Conservation (phyloP, 1,140 invertebrate species). For the Sitophilus oryzae region DNA sequence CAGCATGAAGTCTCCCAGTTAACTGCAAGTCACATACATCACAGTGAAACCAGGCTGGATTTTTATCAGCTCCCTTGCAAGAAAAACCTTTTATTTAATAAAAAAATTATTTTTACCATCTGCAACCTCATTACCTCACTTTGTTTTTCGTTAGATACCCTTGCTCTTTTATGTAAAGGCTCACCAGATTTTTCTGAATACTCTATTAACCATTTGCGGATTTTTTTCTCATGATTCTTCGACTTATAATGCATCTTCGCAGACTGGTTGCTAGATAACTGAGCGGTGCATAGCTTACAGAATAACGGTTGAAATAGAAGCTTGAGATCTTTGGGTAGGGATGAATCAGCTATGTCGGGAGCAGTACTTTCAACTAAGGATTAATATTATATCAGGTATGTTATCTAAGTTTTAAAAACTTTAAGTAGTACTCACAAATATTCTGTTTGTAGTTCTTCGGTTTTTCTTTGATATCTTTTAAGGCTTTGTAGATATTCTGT, state of each 20-base stretch:
- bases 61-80: slow-evolving; percentile 27
- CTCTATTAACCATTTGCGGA: slow-evolving; percentile 43
- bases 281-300: slow-evolving; percentile 44
- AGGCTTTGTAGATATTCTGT: slow-evolving; percentile 21
- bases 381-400: background rate
- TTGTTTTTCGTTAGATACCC: slow-evolving; percentile 10
- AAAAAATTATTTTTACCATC: background rate
- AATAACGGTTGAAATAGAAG: slow-evolving; percentile 42
- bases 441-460: slow-evolving; percentile 27
- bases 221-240: slow-evolving; percentile 46
- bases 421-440: slow-evolving; percentile 24
- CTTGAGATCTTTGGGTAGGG: slow-evolving; percentile 44
- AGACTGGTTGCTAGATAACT: slow-evolving; percentile 42
- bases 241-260: slow-evolving; percentile 48
- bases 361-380: slow-evolving; percentile 26
- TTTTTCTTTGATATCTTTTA: slow-evolving; percentile 19
- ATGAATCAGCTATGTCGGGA: slow-evolving; percentile 29
- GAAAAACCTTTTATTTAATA: background rate
- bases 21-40: slow-evolving; percentile 45
- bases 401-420: background rate
- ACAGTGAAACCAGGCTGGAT: slow-evolving; percentile 43
- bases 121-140: slow-evolving; percentile 5
- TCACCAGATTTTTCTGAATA: slow-evolving; percentile 35
- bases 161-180: slow-evolving; percentile 37
- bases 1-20: slow-evolving; percentile 45